Conservation (phyloP, 2,888 invertebrate genomes). For the Arctia plantaginis region DNA sequence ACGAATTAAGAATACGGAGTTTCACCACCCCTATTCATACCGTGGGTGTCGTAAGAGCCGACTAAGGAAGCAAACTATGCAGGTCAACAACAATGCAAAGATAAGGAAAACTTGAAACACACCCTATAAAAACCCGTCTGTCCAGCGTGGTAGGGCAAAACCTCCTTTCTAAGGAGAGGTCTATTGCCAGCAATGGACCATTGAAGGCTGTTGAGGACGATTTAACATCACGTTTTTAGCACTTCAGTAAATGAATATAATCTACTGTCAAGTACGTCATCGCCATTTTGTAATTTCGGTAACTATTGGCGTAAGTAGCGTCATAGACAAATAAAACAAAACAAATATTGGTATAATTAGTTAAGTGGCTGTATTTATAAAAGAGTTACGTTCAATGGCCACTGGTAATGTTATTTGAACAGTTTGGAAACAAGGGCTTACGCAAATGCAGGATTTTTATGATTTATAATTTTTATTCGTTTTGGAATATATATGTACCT, state of each 20-base stretch:
- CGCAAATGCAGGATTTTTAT: slow-evolving; percentile 3
- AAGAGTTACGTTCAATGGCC: neutral
- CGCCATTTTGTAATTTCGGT: neutral
- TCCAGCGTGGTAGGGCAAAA: too few relatives aligned
- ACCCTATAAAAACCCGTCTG: too few relatives aligned
- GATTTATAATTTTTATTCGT: neutral
- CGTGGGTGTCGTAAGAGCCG: too few relatives aligned
- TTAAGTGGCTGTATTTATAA: neutral
- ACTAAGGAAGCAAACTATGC: too few relatives aligned
- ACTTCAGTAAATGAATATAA: neutral
- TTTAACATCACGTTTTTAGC: too few relatives aligned
- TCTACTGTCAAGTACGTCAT: neutral
- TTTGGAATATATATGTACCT: neutral
- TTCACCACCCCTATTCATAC: too few relatives aligned
- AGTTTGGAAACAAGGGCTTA: neutral
- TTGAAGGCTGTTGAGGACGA: too few relatives aligned
- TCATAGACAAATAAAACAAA: neutral
- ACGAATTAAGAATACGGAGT: too few relatives aligned
- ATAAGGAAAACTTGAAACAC: too few relatives aligned
- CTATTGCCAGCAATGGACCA: too few relatives aligned
- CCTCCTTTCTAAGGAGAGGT: too few relatives aligned
- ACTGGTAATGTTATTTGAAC: slow-evolving; percentile 6
- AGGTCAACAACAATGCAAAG: too few relatives aligned
- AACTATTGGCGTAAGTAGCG: neutral
- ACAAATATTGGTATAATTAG: slow-evolving; percentile 10